Evolutionary conservation across 2,888 invertebrate genomes (phyloP).

Genomic region (Lasioglossum oenotherae): DNA sequence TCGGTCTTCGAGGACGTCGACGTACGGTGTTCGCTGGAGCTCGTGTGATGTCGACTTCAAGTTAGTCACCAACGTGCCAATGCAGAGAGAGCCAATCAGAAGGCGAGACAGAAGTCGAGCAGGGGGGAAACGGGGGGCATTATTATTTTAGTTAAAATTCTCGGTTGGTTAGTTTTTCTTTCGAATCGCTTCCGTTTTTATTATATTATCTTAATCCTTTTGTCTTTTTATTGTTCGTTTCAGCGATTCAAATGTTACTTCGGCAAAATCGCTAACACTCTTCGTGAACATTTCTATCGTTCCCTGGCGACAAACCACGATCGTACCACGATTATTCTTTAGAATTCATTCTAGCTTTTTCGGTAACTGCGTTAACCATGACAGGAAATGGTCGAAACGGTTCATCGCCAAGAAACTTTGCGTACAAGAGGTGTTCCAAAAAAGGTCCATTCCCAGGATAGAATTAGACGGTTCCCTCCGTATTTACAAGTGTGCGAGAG

Average conservation of each 20-base stretch:
- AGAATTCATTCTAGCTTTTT: neutral
- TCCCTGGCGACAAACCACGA: slow-evolving; percentile 47
- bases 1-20: slow-evolving; percentile 82
- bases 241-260: slow-evolving; percentile 21
- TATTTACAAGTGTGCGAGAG: slow-evolving; percentile 42
- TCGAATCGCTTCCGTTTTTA: slow-evolving; percentile 6
- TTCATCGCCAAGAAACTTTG: slow-evolving; percentile 47
- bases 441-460: slow-evolving; percentile 48
- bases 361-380: too few species aligned
- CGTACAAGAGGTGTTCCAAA: slow-evolving; percentile 39
- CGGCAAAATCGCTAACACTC: slow-evolving; percentile 19
- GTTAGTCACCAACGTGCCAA: slow-evolving; percentile 80
- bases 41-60: slow-evolving; percentile 82
- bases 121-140: slow-evolving; percentile 66
- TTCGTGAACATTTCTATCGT: neutral
- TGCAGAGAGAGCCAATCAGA: slow-evolving; percentile 73
- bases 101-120: slow-evolving; percentile 68
- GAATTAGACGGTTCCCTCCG: slow-evolving; percentile 25
- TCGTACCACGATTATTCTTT: neutral
- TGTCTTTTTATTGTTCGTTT: slow-evolving; percentile 5
- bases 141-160: slow-evolving; percentile 71
- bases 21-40: slow-evolving; percentile 82
- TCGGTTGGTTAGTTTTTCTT: slow-evolving; percentile 44
- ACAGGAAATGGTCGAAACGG: neutral
- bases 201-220: neutral